Base-by-base conservation (phyloP, 2,113 vertebrate genomes). In the Bungarus multicinctus region DNA sequence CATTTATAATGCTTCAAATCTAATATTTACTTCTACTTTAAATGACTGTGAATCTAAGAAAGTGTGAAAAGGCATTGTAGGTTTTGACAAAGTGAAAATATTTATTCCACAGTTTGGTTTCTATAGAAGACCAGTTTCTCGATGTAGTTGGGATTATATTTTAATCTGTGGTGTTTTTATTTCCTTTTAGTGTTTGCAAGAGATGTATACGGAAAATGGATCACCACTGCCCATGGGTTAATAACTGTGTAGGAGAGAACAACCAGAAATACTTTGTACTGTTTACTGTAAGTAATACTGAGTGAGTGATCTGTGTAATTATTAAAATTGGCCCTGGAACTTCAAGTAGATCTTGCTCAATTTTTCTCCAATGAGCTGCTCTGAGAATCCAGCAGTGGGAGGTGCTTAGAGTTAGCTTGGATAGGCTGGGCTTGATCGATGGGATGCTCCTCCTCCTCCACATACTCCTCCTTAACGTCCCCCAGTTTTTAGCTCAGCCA, bases 201-300 rank as follows among this genome's bases (percentile, higher is more conserved):
- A 98, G 99, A 95, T 99, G 99, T 97, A 99, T 99, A 96, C 98
- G 98, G 92, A 99, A 99, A 98, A 99, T 99, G 99, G 99, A 99
- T 97, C 99, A 99, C 97, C 99, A 99, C 97, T 99, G 99, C 96
- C 99, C 99, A 0, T 99, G 99, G 99, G 99, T 99, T 96, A 99
- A 99, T 95, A 99, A 99, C 98, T 99, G 99, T 91, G 99, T 99
- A 1, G 99, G 99, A 93, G 99, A 99, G 96, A 99, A 97, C 97
- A 99, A 99, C 98, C 99, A 99, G 98, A 99, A 99, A 96, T 99
- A 99, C 98, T 99, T 99, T 97, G 99, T 99, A 95, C 98, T 99
- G 94, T 99, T 99, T 98, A 99, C 99, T 93, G 99, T 99, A 97
- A 99, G 99, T 98, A 58, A 86, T 93, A 14, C 69, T 27, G 89